Evolutionary conservation across 2,888 invertebrate genomes (phyloP), one percentile per base, ranked within the genome.

Genomic region (Eugnorisma glareosa): DNA sequence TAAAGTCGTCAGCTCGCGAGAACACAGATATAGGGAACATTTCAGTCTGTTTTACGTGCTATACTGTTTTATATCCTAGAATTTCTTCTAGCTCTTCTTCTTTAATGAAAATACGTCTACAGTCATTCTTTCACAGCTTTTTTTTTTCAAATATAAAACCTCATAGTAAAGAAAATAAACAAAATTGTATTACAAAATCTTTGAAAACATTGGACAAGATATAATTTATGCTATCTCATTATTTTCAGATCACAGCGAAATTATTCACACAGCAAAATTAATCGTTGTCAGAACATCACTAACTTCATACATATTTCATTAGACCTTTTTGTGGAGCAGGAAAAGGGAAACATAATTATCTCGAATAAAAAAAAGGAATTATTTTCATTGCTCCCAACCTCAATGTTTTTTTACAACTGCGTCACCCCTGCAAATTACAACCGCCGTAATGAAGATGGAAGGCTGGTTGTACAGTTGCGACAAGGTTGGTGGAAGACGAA

Each of bases 361-460:
- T 83, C 51, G 67, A 72, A 80, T 77, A 79, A 83, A 85, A 87
- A 67, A 79, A 64, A 80, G 69, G 35, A 80, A 80, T 86, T 81
- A 87, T 88, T 84, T 89, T 82, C 81, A 79, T 86, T 81, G 74
- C 84, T 75, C 72, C 73, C 48, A 57, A 40, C 74, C 75, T 73
- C 73, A 68, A 75, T 82, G 74, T 81, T 85, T 79, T 84, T 81
- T 82, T 85, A 83, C 79, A 79, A 80, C 67, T 71, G 77, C 75
- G 85, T 81, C 85, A 70, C 75, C 84, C 80, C 75, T 75, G 81
- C 84, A 85, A 89, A 87, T 88, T 88, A 89, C 84, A 79, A 75
- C 54, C 45, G 78, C n/a, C 64, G 73, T 89, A 88, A 88, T 87
- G 79, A 89, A 89, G 77, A 82, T 72, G 54, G 79, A 77, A 82